A percentile compares a stretch with the other conserved stretches of the same genome.
phyloP scores from a whole-genome alignment of 2,797 vertebrate species.

The Lacerta bilineata region DNA sequence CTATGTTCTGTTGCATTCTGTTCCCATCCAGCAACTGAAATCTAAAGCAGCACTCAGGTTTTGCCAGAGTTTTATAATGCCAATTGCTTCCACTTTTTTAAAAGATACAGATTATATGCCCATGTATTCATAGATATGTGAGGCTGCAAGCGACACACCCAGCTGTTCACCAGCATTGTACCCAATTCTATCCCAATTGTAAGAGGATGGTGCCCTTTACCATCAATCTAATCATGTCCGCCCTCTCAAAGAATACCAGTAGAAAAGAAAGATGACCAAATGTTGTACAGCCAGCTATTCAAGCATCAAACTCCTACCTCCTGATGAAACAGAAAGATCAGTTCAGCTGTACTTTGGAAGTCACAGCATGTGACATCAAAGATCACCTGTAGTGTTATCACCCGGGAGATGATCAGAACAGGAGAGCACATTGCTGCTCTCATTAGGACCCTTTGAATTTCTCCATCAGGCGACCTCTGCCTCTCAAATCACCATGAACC shows the following conservation, averaged over 20 bases:
- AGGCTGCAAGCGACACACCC: too few relatives aligned
- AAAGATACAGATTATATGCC: neutral
- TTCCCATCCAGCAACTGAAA: neutral
- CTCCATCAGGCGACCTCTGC: fast-evolving
- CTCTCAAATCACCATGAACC: neutral
- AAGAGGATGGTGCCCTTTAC: neutral
- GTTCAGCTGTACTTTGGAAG: conserved; percentile 26
- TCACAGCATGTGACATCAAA: conserved; percentile 43
- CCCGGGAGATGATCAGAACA: conserved; percentile 9
- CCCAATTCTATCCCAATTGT: neutral
- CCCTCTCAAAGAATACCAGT: conserved; percentile 56
- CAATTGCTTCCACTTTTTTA: neutral
- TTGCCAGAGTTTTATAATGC: neutral
- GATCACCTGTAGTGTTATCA: conserved; percentile 17
- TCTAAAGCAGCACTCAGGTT: neutral
- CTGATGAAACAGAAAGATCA: conserved; percentile 20
- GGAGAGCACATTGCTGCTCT: neutral
- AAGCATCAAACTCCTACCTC: conserved; percentile 21
- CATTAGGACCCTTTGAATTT: conserved; percentile 16
- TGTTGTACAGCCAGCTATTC: neutral
- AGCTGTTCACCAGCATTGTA: neutral
- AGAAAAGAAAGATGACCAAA: conserved; percentile 49
- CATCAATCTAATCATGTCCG: too few relatives aligned
- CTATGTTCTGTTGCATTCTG: neutral
- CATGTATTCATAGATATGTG: neutral